A percentile compares a stretch with the other conserved stretches of the same genome.
phyloP scores from a whole-genome alignment of 2,888 invertebrate species.

The Epistrophe grossulariae region DNA sequence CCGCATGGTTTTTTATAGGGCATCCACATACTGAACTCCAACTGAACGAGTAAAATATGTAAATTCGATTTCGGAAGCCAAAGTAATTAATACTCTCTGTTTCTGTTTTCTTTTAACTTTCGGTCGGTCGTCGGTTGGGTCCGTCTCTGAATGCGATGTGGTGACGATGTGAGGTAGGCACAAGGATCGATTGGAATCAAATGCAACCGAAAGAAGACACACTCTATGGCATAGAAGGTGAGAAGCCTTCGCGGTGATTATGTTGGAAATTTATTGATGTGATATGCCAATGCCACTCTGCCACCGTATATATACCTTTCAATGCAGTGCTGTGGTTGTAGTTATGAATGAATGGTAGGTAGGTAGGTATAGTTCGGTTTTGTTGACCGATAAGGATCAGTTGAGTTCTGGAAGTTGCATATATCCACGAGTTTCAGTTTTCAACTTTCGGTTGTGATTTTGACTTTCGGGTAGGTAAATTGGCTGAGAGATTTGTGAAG shows the following conservation, averaged over 20 bases:
- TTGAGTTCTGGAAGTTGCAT: slow-evolving; percentile 27
- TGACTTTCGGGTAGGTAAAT: slow-evolving; percentile 63
- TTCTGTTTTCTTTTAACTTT: slow-evolving; percentile 55
- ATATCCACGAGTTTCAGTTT: slow-evolving; percentile 1
- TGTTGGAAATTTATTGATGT: slow-evolving; percentile 81
- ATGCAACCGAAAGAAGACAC: slow-evolving; percentile 77
- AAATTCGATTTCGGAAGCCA: slow-evolving; percentile 84
- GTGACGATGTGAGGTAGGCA: slow-evolving; percentile 77
- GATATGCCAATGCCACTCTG: slow-evolving; percentile 70
- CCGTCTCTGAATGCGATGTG: background rate
- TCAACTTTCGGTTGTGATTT: slow-evolving; percentile 7
- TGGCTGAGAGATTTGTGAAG: slow-evolving; percentile 49
- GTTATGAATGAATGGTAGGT: slow-evolving; percentile 70
- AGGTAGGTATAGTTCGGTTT: slow-evolving; percentile 25
- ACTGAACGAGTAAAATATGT: slow-evolving; percentile 81
- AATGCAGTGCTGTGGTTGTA: background rate
- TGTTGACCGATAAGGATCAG: slow-evolving; percentile 67
- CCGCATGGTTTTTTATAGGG: slow-evolving; percentile 41
- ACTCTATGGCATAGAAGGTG: slow-evolving; percentile 70
- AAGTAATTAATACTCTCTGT: slow-evolving; percentile 83
- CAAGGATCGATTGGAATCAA: slow-evolving; percentile 71
- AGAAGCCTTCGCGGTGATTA: slow-evolving; percentile 82
- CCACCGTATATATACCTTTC: slow-evolving; percentile 8
- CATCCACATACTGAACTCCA: slow-evolving; percentile 25
- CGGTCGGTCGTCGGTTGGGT: background rate